Evolutionary conservation across 2,113 vertebrate genomes (phyloP), one percentile per base, ranked within the genome.

Genomic region (Zootoca vivipara): DNA sequence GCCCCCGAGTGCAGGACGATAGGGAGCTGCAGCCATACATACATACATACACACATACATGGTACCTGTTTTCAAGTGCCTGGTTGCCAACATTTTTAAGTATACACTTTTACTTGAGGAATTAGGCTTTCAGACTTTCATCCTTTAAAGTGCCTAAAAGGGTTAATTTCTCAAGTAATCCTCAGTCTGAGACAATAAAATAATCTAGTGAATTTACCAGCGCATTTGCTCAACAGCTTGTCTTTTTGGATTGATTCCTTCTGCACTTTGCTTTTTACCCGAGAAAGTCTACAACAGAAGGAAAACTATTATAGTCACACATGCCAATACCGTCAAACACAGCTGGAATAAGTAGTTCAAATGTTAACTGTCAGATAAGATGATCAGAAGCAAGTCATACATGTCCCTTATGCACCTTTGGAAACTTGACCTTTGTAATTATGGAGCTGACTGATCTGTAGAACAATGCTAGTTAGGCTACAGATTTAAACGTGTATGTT

Each of bases 211-310:
- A 85, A 78, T 80, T 73, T 91, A 92, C 89, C 93, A 83, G 74
- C 92, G 89, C 94, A 91, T 79, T 96, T 96, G 94, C 91, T 96
- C 87, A 94, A 96, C 89, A 96, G 94, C 91, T 92, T 91, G 90
- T 89, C 88, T 87, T 95, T 95, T 87, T 15, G 89, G 81, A 95
- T 93, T 90, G 95, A 95, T 79, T 95, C 81, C 22, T 93, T 87
- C 79, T 13, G 62, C 40, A 91, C 94, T 93, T 65, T 86, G 86
- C 74, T 92, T 89, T 94, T 94, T 40, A 92, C 2, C 42, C 52
- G 86, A 92, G 95, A 93, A 82, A 92, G 91, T 90, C 93, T 85
- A 80, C 7, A 42, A 67, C 7, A 79, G 4, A 9, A 84, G 42
- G 28, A 88, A 87, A 0, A 46, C 2, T 0, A 46, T 46, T 46